Percentiles rank a stretch among this genome's conserved stretches.
phyloP scores from a whole-genome alignment of 1,140 invertebrate species.

The Pachypsylla venusta region DNA sequence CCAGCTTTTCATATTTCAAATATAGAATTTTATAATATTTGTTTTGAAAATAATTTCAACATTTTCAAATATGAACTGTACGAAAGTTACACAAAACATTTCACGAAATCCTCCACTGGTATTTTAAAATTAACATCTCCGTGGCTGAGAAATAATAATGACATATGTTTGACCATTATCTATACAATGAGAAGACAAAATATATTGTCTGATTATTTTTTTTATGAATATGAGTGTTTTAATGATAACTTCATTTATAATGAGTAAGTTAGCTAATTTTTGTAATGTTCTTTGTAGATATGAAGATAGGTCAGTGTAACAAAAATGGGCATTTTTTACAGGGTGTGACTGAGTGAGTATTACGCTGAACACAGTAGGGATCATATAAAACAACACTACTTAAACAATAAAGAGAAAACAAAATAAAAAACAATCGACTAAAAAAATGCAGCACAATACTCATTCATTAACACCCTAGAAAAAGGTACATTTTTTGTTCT shows the following conservation, averaged over 20 bases:
- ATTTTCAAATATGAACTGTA: neutral
- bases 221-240: neutral
- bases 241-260: neutral
- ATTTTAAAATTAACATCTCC: neutral
- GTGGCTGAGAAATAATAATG: neutral
- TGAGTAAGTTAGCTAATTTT: neutral
- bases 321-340: no score
- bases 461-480: no score
- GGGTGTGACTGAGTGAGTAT: no score
- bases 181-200: neutral
- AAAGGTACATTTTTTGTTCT: no score
- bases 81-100: neutral
- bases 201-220: neutral
- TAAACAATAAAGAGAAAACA: no score
- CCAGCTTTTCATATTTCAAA: neutral
- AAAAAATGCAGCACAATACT: no score
- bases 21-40: neutral
- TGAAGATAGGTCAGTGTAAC: no score
- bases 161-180: neutral
- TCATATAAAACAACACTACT: no score
- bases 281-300: no score
- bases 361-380: no score
- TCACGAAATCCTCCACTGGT: neutral
- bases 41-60: slow-evolving; percentile 3
- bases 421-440: no score